These are phyloP conservation scores for Chalcis sispes DNA, from an alignment of 2,888 invertebrate genomes.

Conservation along the genomic window DNA sequence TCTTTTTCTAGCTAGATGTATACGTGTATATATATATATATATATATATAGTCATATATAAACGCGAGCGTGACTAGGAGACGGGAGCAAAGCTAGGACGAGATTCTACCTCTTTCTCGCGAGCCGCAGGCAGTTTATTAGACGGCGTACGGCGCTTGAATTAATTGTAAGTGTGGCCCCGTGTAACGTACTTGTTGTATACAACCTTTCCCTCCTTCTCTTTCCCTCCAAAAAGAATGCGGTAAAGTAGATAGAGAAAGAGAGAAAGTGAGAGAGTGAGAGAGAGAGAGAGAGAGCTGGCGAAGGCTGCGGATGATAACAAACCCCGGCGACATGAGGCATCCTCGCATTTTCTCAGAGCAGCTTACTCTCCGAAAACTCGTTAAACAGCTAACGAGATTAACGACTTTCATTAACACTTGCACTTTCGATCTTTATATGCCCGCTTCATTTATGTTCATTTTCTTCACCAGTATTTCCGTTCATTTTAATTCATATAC, in stretches of 20 bases:
- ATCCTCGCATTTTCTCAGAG: neutral
- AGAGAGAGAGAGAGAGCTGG: slow-evolving; percentile 1
- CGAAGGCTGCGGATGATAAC: slow-evolving; percentile 27
- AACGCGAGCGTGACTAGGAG: slow-evolving; percentile 39
- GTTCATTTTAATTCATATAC: no score
- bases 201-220: no score
- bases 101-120: slow-evolving; percentile 36
- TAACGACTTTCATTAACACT: slow-evolving; percentile 39
- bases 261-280: no score
- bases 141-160: slow-evolving; percentile 56
- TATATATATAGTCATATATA: slow-evolving; percentile 22
- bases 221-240: slow-evolving; percentile 35
- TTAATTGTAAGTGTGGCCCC: slow-evolving; percentile 51
- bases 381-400: slow-evolving; percentile 34
- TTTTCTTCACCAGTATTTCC: no score
- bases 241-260: neutral
- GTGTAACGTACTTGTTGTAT: slow-evolving; percentile 45
- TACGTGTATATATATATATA: no score
- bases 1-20: no score
- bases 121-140: slow-evolving; percentile 61
- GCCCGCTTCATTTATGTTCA: neutral
- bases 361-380: slow-evolving; percentile 11
- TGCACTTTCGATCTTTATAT: slow-evolving; percentile 16
- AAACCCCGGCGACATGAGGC: slow-evolving; percentile 12
- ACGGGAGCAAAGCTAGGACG: slow-evolving; percentile 52